These are phyloP conservation scores for Cephalophus harveyi DNA, from an alignment of 2,113 vertebrate species.

Conservation along the genomic window DNA sequence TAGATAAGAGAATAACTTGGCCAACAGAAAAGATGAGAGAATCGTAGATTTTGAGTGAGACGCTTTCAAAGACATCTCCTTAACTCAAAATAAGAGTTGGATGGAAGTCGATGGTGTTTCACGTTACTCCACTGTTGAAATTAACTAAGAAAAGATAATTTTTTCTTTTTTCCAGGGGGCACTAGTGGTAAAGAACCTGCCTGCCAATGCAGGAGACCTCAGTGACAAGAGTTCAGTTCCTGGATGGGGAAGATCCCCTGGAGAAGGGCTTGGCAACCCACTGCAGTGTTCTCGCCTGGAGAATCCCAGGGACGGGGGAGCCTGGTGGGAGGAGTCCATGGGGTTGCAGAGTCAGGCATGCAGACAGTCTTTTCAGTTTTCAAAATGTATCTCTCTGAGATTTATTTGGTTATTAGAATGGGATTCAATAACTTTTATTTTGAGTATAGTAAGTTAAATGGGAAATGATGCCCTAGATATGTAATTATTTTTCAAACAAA, in stretches of 20 bases:
- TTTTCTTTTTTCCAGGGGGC: not conserved
- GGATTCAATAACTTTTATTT: not conserved
- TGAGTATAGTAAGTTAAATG: not conserved
- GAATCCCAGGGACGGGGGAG: not conserved
- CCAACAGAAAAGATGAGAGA: not conserved
- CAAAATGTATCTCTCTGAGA: not conserved
- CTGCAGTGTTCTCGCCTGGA: not conserved
- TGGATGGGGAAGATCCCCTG: not conserved
- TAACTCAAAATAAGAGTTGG: not conserved
- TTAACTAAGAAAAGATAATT: not conserved
- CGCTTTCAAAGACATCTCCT: not conserved
- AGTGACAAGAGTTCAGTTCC: not conserved
- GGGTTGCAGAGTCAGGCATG: not conserved
- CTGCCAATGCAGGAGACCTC: not conserved
- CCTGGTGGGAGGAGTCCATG: not conserved
- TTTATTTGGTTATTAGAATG: conserved; percentile 6
- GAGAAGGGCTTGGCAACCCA: not conserved
- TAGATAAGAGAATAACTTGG: not conserved
- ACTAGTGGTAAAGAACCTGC: not conserved
- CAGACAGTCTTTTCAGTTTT: not conserved
- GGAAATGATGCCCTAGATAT: not conserved
- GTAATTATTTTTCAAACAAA: not conserved
- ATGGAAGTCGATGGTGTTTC: not conserved
- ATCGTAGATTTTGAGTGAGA: not conserved
- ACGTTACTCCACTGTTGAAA: not conserved